Conservation (phyloP, 1,140 invertebrate genomes). For the Orussus abietinus region DNA sequence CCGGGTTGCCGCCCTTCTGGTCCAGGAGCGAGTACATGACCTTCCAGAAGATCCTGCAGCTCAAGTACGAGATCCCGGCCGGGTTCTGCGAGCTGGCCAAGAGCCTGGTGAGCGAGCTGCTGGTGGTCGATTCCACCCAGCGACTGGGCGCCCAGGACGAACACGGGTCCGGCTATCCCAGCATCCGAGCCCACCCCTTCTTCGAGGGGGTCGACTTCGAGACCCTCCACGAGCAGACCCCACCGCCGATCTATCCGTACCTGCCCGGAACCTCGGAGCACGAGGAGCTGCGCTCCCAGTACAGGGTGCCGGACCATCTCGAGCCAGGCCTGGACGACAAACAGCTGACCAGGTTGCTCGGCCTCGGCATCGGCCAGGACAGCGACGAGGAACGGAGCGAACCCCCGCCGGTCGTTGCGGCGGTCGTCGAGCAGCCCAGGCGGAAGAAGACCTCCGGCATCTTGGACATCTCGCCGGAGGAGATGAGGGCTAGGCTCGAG, state of each 20-base stretch:
- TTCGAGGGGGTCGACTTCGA: slow-evolving; percentile 84
- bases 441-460: slow-evolving; percentile 39
- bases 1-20: slow-evolving; percentile 88
- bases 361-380: slow-evolving; percentile 61
- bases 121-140: slow-evolving; percentile 76
- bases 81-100: slow-evolving; percentile 80
- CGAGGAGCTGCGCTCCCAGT: slow-evolving; percentile 62
- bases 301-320: slow-evolving; percentile 70
- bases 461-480: slow-evolving; percentile 56
- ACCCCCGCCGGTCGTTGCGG: slow-evolving; percentile 5
- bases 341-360: slow-evolving; percentile 72
- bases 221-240: slow-evolving; percentile 69
- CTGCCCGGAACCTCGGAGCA: slow-evolving; percentile 72
- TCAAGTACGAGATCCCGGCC: slow-evolving; percentile 90
- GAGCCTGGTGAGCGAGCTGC: slow-evolving; percentile 82
- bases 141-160: slow-evolving; percentile 81
- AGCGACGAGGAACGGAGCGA: slow-evolving; percentile 29
- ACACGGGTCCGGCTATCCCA: slow-evolving; percentile 68
- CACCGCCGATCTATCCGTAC: slow-evolving; percentile 82
- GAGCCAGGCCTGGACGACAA: slow-evolving; percentile 82
- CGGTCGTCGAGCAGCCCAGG: slow-evolving; percentile 29
- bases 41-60: slow-evolving; percentile 91
- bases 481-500: slow-evolving; percentile 65
- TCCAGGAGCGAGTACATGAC: slow-evolving; percentile 93
- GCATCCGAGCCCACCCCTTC: slow-evolving; percentile 81